Evolutionary conservation across 2,797 vertebrate genomes (phyloP).

Genomic region (Lepus oiostolus): DNA sequence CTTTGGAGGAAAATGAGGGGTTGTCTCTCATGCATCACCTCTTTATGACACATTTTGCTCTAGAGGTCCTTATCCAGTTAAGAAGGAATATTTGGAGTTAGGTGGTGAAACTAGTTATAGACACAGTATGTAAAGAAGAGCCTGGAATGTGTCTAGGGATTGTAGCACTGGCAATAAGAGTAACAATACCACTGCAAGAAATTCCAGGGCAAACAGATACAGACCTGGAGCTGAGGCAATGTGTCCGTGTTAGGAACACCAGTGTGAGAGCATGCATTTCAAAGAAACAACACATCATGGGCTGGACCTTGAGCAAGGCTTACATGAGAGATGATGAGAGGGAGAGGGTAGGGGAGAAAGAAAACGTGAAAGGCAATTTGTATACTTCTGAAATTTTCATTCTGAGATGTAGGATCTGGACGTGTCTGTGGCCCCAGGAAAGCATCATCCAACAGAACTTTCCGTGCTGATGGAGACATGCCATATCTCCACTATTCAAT

Average conservation of each 20-base stretch:
- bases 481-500: fast-evolving
- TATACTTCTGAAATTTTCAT: not conserved
- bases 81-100: not conserved
- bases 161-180: not conserved
- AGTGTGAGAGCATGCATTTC: not conserved
- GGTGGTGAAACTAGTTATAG: not conserved
- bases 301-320: not conserved
- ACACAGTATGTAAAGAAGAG: not conserved
- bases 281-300: too few species aligned
- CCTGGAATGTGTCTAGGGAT: not conserved
- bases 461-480: not conserved
- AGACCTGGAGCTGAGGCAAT: not conserved
- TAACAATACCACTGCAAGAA: not conserved
- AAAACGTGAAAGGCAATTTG: not conserved
- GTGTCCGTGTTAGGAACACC: not conserved
- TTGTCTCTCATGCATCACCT: too few species aligned
- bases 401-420: not conserved
- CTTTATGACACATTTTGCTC: not conserved
- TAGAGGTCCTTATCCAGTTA: not conserved
- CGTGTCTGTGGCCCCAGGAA: not conserved
- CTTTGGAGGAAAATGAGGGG: too few species aligned
- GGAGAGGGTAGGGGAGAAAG: not conserved
- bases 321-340: not conserved
- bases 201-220: not conserved
- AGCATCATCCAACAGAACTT: not conserved